Evolutionary conservation across 1,140 invertebrate genomes (phyloP).

Genomic region (Leptinotarsa undecemlineata): DNA sequence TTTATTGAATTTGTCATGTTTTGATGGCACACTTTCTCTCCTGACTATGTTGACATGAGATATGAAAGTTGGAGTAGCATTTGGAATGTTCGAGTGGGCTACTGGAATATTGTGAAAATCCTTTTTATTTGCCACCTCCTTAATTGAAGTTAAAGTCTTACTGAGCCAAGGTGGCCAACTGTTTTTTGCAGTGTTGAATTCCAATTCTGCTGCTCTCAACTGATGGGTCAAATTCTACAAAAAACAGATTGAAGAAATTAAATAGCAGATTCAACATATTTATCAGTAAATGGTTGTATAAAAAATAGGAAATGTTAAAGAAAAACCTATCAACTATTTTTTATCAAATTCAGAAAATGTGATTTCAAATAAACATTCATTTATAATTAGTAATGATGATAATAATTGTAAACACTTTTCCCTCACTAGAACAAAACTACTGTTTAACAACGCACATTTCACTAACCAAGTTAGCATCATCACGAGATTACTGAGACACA

Average conservation of each 20-base stretch:
- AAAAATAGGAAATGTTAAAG: slow-evolving; percentile 8
- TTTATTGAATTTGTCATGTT: slow-evolving; percentile 33
- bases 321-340: slow-evolving; percentile 15
- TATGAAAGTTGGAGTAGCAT: slow-evolving; percentile 48
- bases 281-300: no score
- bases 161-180: slow-evolving; percentile 86
- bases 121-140: slow-evolving; percentile 54
- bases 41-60: slow-evolving; percentile 50
- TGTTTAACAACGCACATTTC: no score
- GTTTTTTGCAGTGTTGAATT: slow-evolving; percentile 78
- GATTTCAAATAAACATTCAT: no score
- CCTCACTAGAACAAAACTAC: no score
- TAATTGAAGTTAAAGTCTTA: slow-evolving; percentile 72
- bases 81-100: slow-evolving; percentile 33
- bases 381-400: no score
- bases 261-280: no score
- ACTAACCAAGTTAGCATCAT: no score
- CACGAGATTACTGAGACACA: no score
- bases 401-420: no score
- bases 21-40: slow-evolving; percentile 50
- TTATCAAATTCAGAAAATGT: no score
- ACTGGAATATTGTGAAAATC: slow-evolving; percentile 46
- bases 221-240: slow-evolving; percentile 90
- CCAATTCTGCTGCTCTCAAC: slow-evolving; percentile 77
- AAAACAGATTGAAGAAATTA: slow-evolving; percentile 3